Base-by-base conservation (phyloP, 2,888 invertebrate species). In the Tyria jacobaeae region DNA sequence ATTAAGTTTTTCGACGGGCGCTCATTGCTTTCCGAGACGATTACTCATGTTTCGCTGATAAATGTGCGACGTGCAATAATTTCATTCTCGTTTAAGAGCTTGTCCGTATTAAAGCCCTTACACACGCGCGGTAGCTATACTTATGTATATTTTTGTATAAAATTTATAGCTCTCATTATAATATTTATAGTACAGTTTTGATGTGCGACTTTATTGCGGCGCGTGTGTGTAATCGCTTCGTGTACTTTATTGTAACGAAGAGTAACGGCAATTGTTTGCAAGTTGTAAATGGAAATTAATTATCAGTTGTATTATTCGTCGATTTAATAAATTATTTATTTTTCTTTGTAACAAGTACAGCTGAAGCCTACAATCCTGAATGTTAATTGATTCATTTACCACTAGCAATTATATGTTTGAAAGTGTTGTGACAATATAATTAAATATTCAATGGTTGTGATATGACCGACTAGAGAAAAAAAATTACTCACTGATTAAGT, bases 41-140 rank as follows among this genome's bases (percentile, higher is more conserved):
- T 92, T 91, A 92, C 88, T 92, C 90, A 91, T 84, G 87, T 88
- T 78, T 79, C 80, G 73, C 84, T 91, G 91, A 92, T 92, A 89
- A 89, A 91, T 92, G 90, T 85, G 80, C 87, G 89, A 89, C 87
- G 87, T 84, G 89, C 83, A 91, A 92, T 92, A 92, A 91, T 89
- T 91, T 85, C 89, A 88, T 87, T 87, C 89, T 87, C 86, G 88
- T 90, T 91, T 89, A 88, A 89, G 82, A 86, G 85, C 83, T 85
- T 86, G 87, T 86, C 82, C 84, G 77, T 82, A 84, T 84, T 82
- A 84, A 85, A 81, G 81, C 75, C 63, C 80, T 79, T 85, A 78
- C 86, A 87, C 85, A 85, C 78, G 78, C 75, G 80, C 78, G 76
- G 81, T 78, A 79, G 79, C 85, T 80, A 67, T 72, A 59, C 80